These are phyloP conservation scores for Rotaria sp. DNA, from an alignment of 2,888 invertebrate genomes.

Conservation along the genomic window DNA sequence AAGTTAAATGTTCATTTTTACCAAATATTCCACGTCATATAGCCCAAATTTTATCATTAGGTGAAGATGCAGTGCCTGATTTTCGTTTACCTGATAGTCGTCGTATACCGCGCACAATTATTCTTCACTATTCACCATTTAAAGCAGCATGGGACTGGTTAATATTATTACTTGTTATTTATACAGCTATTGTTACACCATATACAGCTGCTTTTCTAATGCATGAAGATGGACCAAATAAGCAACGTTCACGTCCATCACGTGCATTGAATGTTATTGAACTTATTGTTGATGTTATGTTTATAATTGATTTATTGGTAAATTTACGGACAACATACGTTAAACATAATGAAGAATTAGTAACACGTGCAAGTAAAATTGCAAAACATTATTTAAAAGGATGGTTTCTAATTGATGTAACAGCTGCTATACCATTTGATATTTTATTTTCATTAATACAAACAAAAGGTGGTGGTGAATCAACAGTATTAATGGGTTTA, in stretches of 20 bases:
- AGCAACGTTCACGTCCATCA: background rate
- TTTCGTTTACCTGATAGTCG: constrained; percentile 49
- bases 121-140: constrained; percentile 95
- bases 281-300: constrained; percentile 74
- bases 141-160: constrained; percentile 99
- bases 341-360: constrained; percentile 90
- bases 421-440: constrained; percentile 97
- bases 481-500: constrained; percentile 69
- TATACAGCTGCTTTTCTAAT: constrained; percentile 96
- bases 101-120: constrained; percentile 89
- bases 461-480: constrained; percentile 10
- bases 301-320: constrained; percentile 96
- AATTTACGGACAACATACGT: constrained; percentile 99
- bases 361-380: constrained; percentile 91
- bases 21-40: constrained; percentile 24
- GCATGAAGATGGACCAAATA: constrained; percentile 61
- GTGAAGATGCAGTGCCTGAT: constrained; percentile 20
- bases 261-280: constrained; percentile 67
- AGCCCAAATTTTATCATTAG: constrained; percentile 13
- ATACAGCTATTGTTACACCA: constrained; percentile 96
- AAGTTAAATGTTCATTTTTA: background rate
- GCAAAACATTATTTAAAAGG: constrained; percentile 95
- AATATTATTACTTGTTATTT: constrained; percentile 85
- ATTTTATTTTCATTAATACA: constrained; percentile 64
- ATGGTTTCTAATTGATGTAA: constrained; percentile 96